Percentiles rank a stretch among this genome's conserved stretches.
These are phyloP conservation scores for Mixornis gularis DNA, from an alignment of 2,113 vertebrate genomes.

Conservation along the genomic window DNA sequence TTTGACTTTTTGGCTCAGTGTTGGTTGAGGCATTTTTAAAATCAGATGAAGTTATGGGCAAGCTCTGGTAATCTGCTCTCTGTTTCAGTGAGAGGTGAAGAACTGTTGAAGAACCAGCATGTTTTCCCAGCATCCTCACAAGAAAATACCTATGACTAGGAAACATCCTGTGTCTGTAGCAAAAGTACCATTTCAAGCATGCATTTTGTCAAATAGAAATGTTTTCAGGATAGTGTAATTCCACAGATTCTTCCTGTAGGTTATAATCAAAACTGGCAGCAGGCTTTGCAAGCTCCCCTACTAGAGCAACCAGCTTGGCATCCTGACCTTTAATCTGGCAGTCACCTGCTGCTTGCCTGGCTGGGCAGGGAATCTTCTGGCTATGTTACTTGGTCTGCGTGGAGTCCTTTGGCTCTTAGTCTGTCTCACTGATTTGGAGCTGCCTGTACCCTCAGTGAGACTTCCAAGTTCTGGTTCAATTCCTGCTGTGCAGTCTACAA, in stretches of 20 bases:
- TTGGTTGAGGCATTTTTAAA: not conserved
- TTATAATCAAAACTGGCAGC: not conserved
- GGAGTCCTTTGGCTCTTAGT: not conserved
- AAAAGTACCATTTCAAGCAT: fast-evolving
- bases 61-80: not conserved
- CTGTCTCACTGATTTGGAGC: not conserved
- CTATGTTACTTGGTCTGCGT: not conserved
- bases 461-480: not conserved
- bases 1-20: not conserved
- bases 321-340: not conserved
- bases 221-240: not conserved
- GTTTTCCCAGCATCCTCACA: not conserved
- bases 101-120: fast-evolving
- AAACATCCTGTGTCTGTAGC: not conserved
- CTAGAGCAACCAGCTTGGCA: not conserved
- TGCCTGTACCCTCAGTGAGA: not conserved
- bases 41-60: not conserved
- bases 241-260: not conserved
- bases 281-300: not conserved
- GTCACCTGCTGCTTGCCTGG: not conserved
- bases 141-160: not conserved
- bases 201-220: not conserved
- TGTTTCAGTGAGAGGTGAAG: not conserved
- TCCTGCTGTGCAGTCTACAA: not conserved
- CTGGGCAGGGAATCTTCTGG: not conserved